Percentiles rank a stretch among this genome's conserved stretches.
phyloP scores from a whole-genome alignment of 2,797 vertebrate genomes.

The Lutjanus argentimaculatus region DNA sequence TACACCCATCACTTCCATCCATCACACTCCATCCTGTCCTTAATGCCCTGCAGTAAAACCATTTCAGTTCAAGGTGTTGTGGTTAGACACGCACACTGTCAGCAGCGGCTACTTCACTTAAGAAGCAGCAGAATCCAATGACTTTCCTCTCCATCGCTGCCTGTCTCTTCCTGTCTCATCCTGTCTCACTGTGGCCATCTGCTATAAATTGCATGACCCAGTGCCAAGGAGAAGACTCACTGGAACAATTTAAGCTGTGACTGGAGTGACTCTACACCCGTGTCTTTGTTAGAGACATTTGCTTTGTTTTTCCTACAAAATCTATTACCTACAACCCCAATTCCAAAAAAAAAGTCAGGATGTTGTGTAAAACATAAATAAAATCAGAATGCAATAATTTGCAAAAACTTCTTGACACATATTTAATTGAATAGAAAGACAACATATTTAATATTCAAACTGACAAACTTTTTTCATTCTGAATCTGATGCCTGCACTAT shows the following conservation, averaged over 20 bases:
- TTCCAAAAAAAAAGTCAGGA: too few relatives aligned
- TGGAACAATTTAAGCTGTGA: constrained; percentile 48
- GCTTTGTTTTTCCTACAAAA: too few relatives aligned
- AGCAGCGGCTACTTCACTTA: constrained; percentile 47
- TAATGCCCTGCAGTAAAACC: constrained; percentile 50
- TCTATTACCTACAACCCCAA: background rate
- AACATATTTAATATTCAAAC: too few relatives aligned
- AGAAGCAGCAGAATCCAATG: constrained; percentile 44
- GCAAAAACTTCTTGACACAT: too few relatives aligned
- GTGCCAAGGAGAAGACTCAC: constrained; percentile 65
- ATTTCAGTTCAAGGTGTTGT: constrained; percentile 57
- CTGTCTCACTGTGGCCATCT: constrained; percentile 62
- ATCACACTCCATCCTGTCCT: constrained; percentile 15
- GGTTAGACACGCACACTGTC: constrained; percentile 38
- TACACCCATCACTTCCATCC: constrained; percentile 19
- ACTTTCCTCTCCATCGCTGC: constrained; percentile 46
- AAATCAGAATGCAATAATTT: too few relatives aligned
- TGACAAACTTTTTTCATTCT: too few relatives aligned
- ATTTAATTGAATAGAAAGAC: too few relatives aligned
- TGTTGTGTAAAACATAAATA: too few relatives aligned
- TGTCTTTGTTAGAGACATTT: background rate
- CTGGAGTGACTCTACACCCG: constrained; percentile 14
- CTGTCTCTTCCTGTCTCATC: constrained; percentile 51
- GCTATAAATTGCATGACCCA: constrained; percentile 68
- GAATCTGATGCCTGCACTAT: too few relatives aligned